Percentiles rank a stretch among this genome's conserved stretches.
phyloP scores from a whole-genome alignment of 1,140 invertebrate genomes.

The Cotesia chilonis region DNA sequence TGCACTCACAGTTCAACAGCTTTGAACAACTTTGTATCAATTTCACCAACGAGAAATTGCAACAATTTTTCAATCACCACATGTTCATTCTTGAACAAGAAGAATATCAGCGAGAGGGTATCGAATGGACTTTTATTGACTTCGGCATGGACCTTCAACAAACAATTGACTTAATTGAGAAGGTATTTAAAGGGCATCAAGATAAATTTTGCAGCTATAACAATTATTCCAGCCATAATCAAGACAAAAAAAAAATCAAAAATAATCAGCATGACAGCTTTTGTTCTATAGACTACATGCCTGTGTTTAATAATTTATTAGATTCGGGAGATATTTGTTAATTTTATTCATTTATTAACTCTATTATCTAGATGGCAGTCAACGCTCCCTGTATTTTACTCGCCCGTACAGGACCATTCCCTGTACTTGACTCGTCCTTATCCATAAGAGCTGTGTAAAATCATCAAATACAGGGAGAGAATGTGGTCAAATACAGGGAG shows the following conservation, averaged over 20 bases:
- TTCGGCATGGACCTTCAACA: constrained; percentile 97
- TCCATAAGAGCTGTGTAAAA: no score
- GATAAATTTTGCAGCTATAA: constrained; percentile 43
- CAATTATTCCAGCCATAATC: constrained; percentile 17
- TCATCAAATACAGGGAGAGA: no score
- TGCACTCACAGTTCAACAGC: constrained; percentile 86
- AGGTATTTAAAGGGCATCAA: constrained; percentile 72
- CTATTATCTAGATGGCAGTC: no score
- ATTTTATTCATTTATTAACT: no score
- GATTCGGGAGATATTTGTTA: neutral
- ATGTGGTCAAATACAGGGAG: no score
- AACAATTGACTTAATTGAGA: constrained; percentile 97
- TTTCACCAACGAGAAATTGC: constrained; percentile 97
- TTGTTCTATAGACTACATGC: no score
- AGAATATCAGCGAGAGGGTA: constrained; percentile 95
- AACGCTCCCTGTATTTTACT: no score
- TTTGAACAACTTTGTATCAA: constrained; percentile 99
- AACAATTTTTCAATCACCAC: constrained; percentile 99
- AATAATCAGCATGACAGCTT: constrained; percentile 32
- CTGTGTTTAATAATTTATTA: neutral
- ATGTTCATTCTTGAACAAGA: constrained; percentile 98
- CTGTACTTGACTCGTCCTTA: no score
- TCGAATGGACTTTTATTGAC: constrained; percentile 96
- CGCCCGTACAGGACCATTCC: no score
- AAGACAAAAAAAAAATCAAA: constrained; percentile 23